phyloP scores from a whole-genome alignment of 2,113 vertebrate species.

The Lampris incognitus region DNA sequence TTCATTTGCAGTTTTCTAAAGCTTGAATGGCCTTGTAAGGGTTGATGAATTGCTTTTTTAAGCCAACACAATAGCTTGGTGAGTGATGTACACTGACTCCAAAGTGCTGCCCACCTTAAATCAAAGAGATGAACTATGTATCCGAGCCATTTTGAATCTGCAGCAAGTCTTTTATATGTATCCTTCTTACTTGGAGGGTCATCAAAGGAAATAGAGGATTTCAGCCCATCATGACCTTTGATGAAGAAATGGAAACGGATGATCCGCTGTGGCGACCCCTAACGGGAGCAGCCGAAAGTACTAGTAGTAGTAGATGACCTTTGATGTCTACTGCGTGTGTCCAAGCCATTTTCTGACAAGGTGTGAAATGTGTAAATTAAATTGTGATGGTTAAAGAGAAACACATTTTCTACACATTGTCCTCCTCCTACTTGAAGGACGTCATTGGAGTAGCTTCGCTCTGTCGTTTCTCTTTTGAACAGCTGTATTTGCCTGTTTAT shows the following conservation, averaged over 20 bases:
- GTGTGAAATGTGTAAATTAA: conserved; percentile 12
- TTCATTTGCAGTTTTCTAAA: conserved; percentile 58
- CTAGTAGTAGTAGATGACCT: conserved; percentile 36
- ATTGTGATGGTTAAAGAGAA: background rate
- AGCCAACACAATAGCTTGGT: background rate
- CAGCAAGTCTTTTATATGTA: conserved; percentile 32
- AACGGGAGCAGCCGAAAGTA: too few species aligned
- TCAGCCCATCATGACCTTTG: background rate
- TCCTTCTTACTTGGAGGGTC: conserved; percentile 26
- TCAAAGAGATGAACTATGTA: too few species aligned
- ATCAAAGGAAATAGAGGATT: conserved; percentile 36
- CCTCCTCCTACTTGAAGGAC: background rate
- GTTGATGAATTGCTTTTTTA: conserved; percentile 16
- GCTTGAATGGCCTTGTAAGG: conserved; percentile 8
- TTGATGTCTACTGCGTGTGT: conserved; percentile 24
- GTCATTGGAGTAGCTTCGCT: conserved; percentile 8
- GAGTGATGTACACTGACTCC: background rate
- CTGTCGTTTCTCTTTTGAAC: conserved; percentile 11
- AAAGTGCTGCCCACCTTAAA: background rate
- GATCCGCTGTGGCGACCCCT: too few species aligned
- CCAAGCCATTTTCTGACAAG: conserved; percentile 31
- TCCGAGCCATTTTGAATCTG: background rate
- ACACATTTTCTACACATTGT: background rate
- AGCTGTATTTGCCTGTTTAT: conserved; percentile 25
- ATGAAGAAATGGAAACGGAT: conserved; percentile 16